phyloP scores from a whole-genome alignment of 2,797 vertebrate species.

The Amphiprion clarkii region DNA sequence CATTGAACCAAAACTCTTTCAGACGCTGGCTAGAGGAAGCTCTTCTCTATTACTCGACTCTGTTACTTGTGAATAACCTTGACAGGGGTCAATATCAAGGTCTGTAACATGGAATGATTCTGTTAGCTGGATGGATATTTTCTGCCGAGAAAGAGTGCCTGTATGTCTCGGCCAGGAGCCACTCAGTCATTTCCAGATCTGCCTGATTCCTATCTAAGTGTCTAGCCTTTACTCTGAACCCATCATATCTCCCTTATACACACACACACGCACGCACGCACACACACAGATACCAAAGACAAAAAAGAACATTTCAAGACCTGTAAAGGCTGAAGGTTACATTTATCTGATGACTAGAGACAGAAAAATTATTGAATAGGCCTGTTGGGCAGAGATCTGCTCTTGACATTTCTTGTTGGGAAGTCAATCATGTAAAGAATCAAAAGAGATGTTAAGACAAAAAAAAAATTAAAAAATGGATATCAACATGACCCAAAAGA shows the following conservation, averaged over 20 bases:
- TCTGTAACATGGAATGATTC: background rate
- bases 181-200: constrained; percentile 72
- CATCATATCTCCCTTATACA: constrained; percentile 67
- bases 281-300: constrained; percentile 57
- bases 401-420: no score
- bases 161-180: constrained; percentile 61
- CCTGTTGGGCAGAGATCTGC: no score
- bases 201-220: constrained; percentile 83
- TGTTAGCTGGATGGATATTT: constrained; percentile 9
- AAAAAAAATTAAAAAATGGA: no score
- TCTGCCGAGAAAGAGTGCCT: constrained; percentile 23
- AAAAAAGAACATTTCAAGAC: constrained; percentile 58
- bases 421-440: no score
- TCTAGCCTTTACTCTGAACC: constrained; percentile 78
- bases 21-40: no score
- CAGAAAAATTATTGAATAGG: background rate
- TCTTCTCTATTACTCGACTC: no score
- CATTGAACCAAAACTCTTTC: background rate
- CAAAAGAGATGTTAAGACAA: background rate
- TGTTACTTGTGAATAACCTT: background rate
- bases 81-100: constrained; percentile 1
- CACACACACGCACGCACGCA: background rate
- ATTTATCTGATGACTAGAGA: constrained; percentile 54
- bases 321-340: constrained; percentile 49
- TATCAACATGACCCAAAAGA: background rate